Percentiles rank a stretch among this genome's conserved stretches.
Evolutionary conservation across 2,113 vertebrate species (phyloP).

Genomic region (Elephantulus edwardii): DNA sequence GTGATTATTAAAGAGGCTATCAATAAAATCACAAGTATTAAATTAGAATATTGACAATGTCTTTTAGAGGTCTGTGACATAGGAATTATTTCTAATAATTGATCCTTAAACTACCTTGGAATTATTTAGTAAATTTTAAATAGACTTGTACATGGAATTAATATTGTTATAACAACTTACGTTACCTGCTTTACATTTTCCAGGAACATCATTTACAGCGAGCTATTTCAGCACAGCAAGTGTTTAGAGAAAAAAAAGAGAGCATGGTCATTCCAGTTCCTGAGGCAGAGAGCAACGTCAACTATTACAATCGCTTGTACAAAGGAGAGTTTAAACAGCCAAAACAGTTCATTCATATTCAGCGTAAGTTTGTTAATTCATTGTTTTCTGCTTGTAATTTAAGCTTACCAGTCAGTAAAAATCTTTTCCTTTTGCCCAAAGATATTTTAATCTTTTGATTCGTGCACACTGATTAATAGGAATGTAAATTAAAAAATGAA

Average conservation of each 20-base stretch:
- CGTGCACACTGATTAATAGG: constrained; percentile 18
- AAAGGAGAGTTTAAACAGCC: constrained; percentile 93
- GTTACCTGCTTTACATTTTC: constrained; percentile 69
- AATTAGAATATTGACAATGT: background rate
- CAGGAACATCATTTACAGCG: constrained; percentile 97
- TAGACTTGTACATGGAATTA: constrained; percentile 53
- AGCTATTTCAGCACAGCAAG: constrained; percentile 95
- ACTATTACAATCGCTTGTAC: constrained; percentile 94
- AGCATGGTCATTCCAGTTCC: constrained; percentile 97
- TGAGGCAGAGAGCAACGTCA: constrained; percentile 93
- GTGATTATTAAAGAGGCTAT: background rate
- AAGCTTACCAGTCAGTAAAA: constrained; percentile 59
- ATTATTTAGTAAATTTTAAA: constrained; percentile 51
- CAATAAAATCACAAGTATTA: constrained; percentile 5
- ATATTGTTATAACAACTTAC: constrained; percentile 53
- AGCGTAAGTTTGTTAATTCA: constrained; percentile 88
- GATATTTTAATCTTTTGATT: constrained; percentile 57
- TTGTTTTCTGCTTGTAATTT: constrained; percentile 32
- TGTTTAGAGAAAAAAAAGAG: constrained; percentile 96
- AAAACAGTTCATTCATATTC: constrained; percentile 97
- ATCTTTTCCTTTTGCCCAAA: constrained; percentile 2
- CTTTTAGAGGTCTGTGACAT: background rate
- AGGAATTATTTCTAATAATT: constrained; percentile 33
- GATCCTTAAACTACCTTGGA: constrained; percentile 6
- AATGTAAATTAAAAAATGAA: constrained; percentile 57